Percentiles rank a stretch among this genome's conserved stretches.
phyloP scores from a whole-genome alignment of 1,140 invertebrate species.

The Ceratitis capitata region DNA sequence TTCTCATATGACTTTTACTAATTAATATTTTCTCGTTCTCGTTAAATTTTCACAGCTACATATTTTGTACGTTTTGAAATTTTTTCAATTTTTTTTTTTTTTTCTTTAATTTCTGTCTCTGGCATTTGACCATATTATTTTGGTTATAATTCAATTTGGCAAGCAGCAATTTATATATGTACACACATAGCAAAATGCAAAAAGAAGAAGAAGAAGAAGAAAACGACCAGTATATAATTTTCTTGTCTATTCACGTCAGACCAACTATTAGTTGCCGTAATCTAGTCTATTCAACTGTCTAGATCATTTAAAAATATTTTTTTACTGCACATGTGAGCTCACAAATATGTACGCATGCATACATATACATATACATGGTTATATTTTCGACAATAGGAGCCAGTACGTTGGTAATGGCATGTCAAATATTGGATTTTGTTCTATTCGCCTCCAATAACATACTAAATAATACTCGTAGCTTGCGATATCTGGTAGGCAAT shows the following conservation, averaged over 20 bases:
- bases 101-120: background rate
- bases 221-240: too few species aligned
- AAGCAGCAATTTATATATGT: slow-evolving; percentile 1
- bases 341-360: background rate
- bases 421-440: too few species aligned
- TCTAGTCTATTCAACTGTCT: slow-evolving; percentile 34
- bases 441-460: too few species aligned
- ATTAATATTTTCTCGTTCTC: slow-evolving; percentile 24
- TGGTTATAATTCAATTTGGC: slow-evolving; percentile 17
- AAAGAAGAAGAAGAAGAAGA: too few species aligned
- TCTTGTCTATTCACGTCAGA: background rate
- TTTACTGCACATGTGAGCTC: too few species aligned
- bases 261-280: background rate
- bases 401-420: too few species aligned
- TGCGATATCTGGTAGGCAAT: background rate
- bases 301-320: slow-evolving; percentile 14
- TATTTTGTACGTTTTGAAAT: background rate
- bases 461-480: too few species aligned
- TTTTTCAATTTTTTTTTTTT: background rate
- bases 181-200: background rate
- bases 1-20: background rate
- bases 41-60: slow-evolving; percentile 33
- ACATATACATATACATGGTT: background rate
- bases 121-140: background rate
- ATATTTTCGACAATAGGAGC: background rate